These are phyloP conservation scores for human (Homo sapiens) DNA, from an alignment of 2,113 vertebrate genomes.

Conservation along the genomic window GRCh38 chr15:64361501-64362000, in stretches of 20 bases:
- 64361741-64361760: not conserved
- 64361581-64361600: no score
- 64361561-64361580: no score
- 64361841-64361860: slow-evolving; percentile 19
- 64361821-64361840: not conserved
- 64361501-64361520: no score
- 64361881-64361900: not conserved
- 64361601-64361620: no score
- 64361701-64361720: not conserved
- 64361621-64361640: no score
- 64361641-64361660: no score
- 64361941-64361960: no score
- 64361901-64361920: slow-evolving; percentile 11
- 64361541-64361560: no score
- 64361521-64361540: no score
- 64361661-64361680: no score
- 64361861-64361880: slow-evolving; percentile 18
- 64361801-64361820: slow-evolving; percentile 1
- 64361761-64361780: not conserved
- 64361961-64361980: no score
- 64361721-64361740: not conserved
- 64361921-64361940: not conserved
- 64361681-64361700: not conserved
- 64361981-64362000: no score
- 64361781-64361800: slow-evolving; percentile 19